Percentiles rank a stretch among this genome's conserved stretches.
Conservation (phyloP, 1,140 invertebrate species). For the Penaeus vannamei region DNA sequence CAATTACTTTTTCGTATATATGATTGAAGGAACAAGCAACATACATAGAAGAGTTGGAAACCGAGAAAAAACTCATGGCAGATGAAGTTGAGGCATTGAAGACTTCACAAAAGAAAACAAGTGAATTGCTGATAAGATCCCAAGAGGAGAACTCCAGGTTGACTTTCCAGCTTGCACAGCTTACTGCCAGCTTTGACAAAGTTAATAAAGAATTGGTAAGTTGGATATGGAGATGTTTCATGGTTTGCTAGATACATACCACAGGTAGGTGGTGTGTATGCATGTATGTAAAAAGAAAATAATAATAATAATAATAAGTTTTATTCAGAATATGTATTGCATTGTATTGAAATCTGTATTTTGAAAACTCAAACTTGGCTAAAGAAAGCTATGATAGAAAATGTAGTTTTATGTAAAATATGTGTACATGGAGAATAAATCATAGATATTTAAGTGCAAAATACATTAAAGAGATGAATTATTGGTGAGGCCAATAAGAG, state of each 20-base stretch:
- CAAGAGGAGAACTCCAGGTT: conserved; percentile 56
- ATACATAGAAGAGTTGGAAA: conserved; percentile 49
- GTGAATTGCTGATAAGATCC: conserved; percentile 20
- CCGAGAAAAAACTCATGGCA: conserved; percentile 23
- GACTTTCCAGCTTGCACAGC: conserved; percentile 60
- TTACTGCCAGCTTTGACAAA: conserved; percentile 41
- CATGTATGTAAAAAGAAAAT: too few species aligned
- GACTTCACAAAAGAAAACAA: conserved; percentile 52
- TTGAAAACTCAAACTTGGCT: too few species aligned
- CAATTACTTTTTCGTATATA: background rate
- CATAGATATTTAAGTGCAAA: too few species aligned
- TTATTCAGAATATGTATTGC: too few species aligned
- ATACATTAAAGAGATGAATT: too few species aligned
- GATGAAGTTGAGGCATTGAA: conserved; percentile 49
- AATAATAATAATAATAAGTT: too few species aligned
- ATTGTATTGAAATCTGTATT: too few species aligned
- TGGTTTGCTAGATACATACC: too few species aligned
- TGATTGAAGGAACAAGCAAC: conserved; percentile 49
- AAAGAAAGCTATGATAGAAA: too few species aligned
- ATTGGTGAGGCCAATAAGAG: too few species aligned
- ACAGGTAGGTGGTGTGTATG: background rate
- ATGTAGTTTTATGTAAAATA: too few species aligned
- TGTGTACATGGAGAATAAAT: too few species aligned
- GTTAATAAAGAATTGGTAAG: conserved; percentile 61
- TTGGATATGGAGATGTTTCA: background rate